Evolutionary conservation across 2,113 vertebrate genomes (phyloP).

Genomic region (Zosterops hypoxanthus): DNA sequence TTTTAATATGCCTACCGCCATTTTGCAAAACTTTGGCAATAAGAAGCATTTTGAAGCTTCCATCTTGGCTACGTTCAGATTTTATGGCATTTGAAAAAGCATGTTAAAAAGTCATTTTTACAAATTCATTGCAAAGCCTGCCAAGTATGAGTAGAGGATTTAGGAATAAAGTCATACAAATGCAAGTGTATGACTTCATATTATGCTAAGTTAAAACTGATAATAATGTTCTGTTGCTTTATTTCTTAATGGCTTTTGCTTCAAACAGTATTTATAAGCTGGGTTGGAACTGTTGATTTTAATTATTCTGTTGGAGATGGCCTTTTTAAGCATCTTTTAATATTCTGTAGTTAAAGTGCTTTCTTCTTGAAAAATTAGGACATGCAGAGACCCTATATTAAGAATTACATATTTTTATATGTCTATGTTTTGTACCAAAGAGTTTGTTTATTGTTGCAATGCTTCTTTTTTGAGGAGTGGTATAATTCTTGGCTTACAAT

Average conservation of each 20-base stretch:
- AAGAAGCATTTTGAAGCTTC: conserved; percentile 65
- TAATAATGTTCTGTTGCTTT: neutral
- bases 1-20: conserved; percentile 38
- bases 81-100: conserved; percentile 33
- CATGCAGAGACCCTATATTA: neutral
- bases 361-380: conserved; percentile 8
- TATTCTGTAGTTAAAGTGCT: neutral
- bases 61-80: conserved; percentile 2
- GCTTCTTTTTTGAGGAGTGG: conserved; percentile 47
- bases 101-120: conserved; percentile 39
- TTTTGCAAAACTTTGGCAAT: conserved; percentile 69
- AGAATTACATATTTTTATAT: conserved; percentile 47
- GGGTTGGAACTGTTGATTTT: neutral
- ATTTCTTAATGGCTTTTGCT: conserved; percentile 39
- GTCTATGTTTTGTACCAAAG: conserved; percentile 45
- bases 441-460: conserved; percentile 34
- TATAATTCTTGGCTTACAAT: conserved; percentile 18
- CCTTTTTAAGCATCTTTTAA: conserved; percentile 26
- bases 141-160: neutral
- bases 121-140: neutral
- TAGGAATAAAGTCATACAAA: conserved; percentile 16
- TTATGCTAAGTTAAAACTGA: neutral
- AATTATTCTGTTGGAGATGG: conserved; percentile 10
- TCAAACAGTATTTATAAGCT: conserved; percentile 24
- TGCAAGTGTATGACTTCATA: conserved; percentile 9